Percentiles rank a stretch among this genome's conserved stretches.
These are phyloP conservation scores for Acanthopleura granulata DNA, from an alignment of 2,888 invertebrate genomes.

Conservation along the genomic window DNA sequence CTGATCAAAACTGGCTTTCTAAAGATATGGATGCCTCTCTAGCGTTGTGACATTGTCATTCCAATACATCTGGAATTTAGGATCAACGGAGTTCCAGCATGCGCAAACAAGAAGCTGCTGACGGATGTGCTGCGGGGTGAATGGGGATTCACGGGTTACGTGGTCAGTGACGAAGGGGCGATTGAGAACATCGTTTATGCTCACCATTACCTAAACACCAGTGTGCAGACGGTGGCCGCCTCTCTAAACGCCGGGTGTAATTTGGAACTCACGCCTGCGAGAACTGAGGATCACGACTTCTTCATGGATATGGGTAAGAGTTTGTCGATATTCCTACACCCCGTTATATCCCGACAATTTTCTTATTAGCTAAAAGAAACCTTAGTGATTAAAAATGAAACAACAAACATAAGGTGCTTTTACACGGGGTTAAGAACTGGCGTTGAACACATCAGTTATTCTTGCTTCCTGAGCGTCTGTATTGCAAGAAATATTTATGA, in stretches of 20 bases:
- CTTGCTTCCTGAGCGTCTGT: no score
- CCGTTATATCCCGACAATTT: no score
- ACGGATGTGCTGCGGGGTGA: slow-evolving; percentile 57
- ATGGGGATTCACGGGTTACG: slow-evolving; percentile 63
- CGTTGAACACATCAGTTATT: no score
- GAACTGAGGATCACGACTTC: neutral
- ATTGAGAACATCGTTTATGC: slow-evolving; percentile 50
- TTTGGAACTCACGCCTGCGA: slow-evolving; percentile 42
- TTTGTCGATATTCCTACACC: no score
- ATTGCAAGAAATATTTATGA: no score
- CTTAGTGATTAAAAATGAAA: no score
- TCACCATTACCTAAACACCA: slow-evolving; percentile 52
- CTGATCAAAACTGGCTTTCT: no score
- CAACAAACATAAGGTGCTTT: no score
- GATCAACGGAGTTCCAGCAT: slow-evolving; percentile 65
- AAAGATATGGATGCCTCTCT: no score
- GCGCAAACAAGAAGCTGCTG: slow-evolving; percentile 57
- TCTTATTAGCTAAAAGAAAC: no score
- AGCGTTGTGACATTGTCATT: neutral
- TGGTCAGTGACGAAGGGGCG: slow-evolving; percentile 62
- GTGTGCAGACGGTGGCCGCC: slow-evolving; percentile 50
- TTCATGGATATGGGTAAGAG: slow-evolving; percentile 2
- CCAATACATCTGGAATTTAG: slow-evolving; percentile 33
- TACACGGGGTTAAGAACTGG: no score
- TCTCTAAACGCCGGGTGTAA: slow-evolving; percentile 53